Base-by-base conservation (phyloP, 2,113 vertebrate genomes). In the Colistium nudipinnis region DNA sequence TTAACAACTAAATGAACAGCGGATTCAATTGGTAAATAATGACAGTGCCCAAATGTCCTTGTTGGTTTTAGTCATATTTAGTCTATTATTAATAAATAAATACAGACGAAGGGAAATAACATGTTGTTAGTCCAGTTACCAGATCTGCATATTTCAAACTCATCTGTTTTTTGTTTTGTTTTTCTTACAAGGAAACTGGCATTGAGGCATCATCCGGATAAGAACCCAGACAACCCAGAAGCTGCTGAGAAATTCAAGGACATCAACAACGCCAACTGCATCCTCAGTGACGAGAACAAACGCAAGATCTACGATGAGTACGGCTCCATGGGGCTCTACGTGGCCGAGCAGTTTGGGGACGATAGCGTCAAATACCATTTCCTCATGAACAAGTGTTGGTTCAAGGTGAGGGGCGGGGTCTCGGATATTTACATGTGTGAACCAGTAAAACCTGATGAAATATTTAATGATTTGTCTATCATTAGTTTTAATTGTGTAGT, bases 201-300 rank as follows among this genome's bases (percentile, higher is more conserved):
- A 0, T 88, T 97, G 63, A 90, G 86, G 61, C 93, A 95, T 92
- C 96, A 98, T 33, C 97, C 97, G 0, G 97, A 98, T 79, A 98
- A 98, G 89, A 98, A 98, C 86, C 92, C 91, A 19, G 88, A 92
- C 52, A 93, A 92, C 55, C 91, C 91, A 0, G 89, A 92, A 27
- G 91, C 91, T 6, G 88, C 84, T 0, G 91, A 93, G 31, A 91
- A 77, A 48, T 93, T 93, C 62, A 97, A 98, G 82, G 96, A 96
- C 90, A 96, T 98, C 89, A 98, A 98, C 93, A 93, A 92, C 12
- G 96, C 97, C 52, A 95, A 99, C 76, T 47, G 92, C 3, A 92
- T 94, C 5, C 94, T 99, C 44, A 95, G 88, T 4, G 95, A 98
- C 3, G 85, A 87, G 7, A 93, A 86, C 84, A 96, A 95, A 80